Conservation (phyloP, 2,888 invertebrate genomes). For the Parelbella ahira region DNA sequence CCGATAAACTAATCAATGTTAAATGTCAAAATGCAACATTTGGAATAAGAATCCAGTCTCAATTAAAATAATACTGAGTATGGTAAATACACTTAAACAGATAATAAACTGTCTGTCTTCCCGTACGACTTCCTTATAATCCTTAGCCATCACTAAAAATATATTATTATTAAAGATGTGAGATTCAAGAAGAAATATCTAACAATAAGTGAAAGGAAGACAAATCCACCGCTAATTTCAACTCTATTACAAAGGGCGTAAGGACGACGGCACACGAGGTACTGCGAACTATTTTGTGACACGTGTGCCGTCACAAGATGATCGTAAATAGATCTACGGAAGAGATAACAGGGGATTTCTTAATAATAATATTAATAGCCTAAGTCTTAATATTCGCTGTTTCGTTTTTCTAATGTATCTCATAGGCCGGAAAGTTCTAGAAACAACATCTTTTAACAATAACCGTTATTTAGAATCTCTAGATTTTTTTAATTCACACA, state of each 20-base stretch:
- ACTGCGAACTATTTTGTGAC: slow-evolving; percentile 2
- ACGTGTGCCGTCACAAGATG: too few relatives aligned
- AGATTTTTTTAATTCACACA: slow-evolving; percentile 2
- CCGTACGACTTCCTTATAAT: neutral
- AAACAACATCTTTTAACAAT: too few relatives aligned
- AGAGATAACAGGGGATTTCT: too few relatives aligned
- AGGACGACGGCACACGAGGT: neutral
- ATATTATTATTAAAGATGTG: slow-evolving; percentile 3
- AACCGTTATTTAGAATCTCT: slow-evolving; percentile 19
- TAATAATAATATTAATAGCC: neutral
- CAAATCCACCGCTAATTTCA: slow-evolving; percentile 9
- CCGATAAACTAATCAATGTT: too few relatives aligned
- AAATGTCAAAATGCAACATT: too few relatives aligned
- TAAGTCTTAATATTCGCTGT: slow-evolving; percentile 23
- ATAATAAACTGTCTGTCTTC: neutral
- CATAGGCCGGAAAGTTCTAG: slow-evolving; percentile 8
- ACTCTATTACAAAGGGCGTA: slow-evolving; percentile 3
- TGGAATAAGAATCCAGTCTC: slow-evolving; percentile 2
- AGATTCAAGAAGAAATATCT: slow-evolving; percentile 15
- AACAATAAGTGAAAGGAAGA: slow-evolving; percentile 20
- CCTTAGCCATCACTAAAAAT: slow-evolving; percentile 9
- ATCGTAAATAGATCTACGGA: too few relatives aligned
- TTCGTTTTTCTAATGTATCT: slow-evolving; percentile 8
- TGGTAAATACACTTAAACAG: slow-evolving; percentile 5
- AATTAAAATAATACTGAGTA: slow-evolving; percentile 15